phyloP scores from a whole-genome alignment of 1,140 invertebrate genomes.

The Druon quercuslanigerum region DNA sequence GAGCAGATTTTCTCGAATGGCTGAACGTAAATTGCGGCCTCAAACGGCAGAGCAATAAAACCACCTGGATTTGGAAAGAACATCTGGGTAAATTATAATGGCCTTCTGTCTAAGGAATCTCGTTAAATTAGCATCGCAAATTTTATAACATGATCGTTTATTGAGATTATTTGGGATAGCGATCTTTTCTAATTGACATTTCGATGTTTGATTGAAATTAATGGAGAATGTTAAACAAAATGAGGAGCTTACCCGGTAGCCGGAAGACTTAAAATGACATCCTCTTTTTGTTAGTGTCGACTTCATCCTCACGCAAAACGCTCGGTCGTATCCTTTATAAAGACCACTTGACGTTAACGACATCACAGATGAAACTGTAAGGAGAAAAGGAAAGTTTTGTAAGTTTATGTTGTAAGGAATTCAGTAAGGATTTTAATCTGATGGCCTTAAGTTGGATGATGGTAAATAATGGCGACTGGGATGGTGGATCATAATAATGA shows the following conservation, averaged over 20 bases:
- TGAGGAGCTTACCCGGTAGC: conserved; percentile 90
- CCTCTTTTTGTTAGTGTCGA: conserved; percentile 97
- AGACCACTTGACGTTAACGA: conserved; percentile 81
- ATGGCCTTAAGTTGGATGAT: too few species aligned
- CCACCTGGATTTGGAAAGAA: conserved; percentile 83
- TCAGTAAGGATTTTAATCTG: too few species aligned
- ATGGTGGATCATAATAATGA: too few species aligned
- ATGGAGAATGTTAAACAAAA: neutral
- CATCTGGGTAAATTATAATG: conserved; percentile 33
- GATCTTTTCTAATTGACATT: too few species aligned
- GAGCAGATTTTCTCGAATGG: conserved; percentile 87
- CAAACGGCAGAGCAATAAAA: conserved; percentile 91
- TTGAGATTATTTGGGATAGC: neutral
- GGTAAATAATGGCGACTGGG: too few species aligned
- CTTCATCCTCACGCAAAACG: conserved; percentile 98
- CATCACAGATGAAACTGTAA: conserved; percentile 91
- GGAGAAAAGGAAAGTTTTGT: conserved; percentile 53
- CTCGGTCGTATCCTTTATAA: conserved; percentile 91
- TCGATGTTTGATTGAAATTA: too few species aligned
- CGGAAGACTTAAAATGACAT: conserved; percentile 98
- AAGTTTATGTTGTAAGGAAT: too few species aligned
- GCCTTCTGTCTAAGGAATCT: neutral
- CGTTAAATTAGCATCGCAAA: neutral
- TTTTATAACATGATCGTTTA: neutral
- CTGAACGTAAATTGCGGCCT: conserved; percentile 94